These are phyloP conservation scores for Drosophila meridiana DNA, from an alignment of 2,888 invertebrate genomes.

Conservation along the genomic window DNA sequence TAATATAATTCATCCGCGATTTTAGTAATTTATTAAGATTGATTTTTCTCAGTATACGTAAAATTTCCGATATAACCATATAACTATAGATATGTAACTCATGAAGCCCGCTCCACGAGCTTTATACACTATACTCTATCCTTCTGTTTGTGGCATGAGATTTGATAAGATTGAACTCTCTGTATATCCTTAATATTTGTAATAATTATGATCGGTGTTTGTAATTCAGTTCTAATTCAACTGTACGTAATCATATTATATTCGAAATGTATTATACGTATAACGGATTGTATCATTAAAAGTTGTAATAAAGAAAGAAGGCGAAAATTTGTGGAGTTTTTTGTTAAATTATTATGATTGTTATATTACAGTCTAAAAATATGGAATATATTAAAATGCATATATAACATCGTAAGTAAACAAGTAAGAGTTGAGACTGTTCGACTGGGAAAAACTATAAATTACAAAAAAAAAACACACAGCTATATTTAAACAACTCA, in stretches of 20 bases:
- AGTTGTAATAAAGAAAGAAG: slow-evolving; percentile 61
- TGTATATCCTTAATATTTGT: slow-evolving; percentile 25
- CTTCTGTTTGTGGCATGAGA: slow-evolving; percentile 21
- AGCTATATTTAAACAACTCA: too few species aligned
- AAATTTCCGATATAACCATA: slow-evolving; percentile 7
- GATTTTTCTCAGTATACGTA: slow-evolving; percentile 24
- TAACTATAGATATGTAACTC: slow-evolving; percentile 13
- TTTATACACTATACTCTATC: slow-evolving; percentile 2
- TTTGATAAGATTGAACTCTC: slow-evolving; percentile 23
- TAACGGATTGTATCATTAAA: slow-evolving; percentile 46
- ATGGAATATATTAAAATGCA: too few species aligned
- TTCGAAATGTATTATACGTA: slow-evolving; percentile 43
- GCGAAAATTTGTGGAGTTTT: slow-evolving; percentile 19
- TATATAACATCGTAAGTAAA: too few species aligned
- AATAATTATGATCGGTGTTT: slow-evolving; percentile 25
- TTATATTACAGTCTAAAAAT: too few species aligned
- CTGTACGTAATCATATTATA: slow-evolving; percentile 48
- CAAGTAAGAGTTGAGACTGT: too few species aligned
- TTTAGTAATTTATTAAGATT: slow-evolving; percentile 21
- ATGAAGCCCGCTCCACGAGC: slow-evolving; percentile 5
- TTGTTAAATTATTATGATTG: too few species aligned
- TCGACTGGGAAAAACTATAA: too few species aligned
- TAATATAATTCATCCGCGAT: slow-evolving; percentile 22
- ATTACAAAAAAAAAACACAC: too few species aligned
- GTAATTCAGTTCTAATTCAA: slow-evolving; percentile 39